Evolutionary conservation across 1,140 invertebrate genomes (phyloP).

Genomic region (Musca domestica): DNA sequence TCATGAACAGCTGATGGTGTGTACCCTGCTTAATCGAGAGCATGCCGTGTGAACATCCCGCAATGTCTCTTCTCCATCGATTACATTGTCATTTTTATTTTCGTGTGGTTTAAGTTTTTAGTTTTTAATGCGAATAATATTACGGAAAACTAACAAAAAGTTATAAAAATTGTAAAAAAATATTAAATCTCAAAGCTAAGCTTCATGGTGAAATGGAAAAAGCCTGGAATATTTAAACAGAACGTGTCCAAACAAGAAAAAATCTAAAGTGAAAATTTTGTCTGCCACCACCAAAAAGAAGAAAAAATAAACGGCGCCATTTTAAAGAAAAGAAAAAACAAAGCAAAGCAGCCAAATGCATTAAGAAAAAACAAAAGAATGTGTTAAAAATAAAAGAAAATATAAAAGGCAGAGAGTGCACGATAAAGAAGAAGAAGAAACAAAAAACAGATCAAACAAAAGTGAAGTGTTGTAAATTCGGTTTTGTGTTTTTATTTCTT

Average conservation of each 20-base stretch:
- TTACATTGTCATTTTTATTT: conserved; percentile 20
- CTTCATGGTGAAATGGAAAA: neutral
- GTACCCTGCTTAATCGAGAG: too few relatives aligned
- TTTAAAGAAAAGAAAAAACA: conserved; percentile 36
- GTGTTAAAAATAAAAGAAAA: conserved; percentile 16
- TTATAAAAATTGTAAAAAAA: conserved; percentile 7
- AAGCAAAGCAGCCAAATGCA: conserved; percentile 10
- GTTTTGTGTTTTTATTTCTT: neutral
- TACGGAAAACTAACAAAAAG: conserved; percentile 1
- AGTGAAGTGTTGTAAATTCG: neutral
- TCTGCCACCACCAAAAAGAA: conserved; percentile 27
- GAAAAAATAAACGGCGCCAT: conserved; percentile 50
- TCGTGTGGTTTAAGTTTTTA: conserved; percentile 13
- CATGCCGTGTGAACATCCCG: too few relatives aligned
- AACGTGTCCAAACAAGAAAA: neutral
- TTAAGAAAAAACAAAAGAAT: conserved; percentile 22
- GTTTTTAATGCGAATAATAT: conserved; percentile 15
- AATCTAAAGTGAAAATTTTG: conserved; percentile 19
- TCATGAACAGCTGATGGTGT: too few relatives aligned
- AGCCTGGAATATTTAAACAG: neutral
- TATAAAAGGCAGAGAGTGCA: conserved; percentile 19
- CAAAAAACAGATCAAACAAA: conserved; percentile 5
- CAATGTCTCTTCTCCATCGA: too few relatives aligned
- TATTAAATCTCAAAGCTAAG: neutral
- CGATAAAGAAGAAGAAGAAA: neutral